Conservation (phyloP, 2,113 vertebrate genomes). For the Oreochromis niloticus region DNA sequence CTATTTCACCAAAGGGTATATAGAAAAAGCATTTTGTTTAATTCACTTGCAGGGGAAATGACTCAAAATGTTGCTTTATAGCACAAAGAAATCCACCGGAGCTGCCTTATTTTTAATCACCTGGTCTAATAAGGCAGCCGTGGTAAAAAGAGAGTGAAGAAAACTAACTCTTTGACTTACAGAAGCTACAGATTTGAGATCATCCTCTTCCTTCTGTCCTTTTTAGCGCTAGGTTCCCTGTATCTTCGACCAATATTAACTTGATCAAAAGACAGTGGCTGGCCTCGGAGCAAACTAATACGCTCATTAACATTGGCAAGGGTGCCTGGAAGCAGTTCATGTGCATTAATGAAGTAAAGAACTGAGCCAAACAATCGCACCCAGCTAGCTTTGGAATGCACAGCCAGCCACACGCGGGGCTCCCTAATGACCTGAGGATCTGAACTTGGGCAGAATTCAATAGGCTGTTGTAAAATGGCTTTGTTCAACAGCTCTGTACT, state of each 20-base stretch:
- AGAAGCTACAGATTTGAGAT: conserved; percentile 16
- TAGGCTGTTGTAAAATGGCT: conserved; percentile 47
- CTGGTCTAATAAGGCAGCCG: not conserved
- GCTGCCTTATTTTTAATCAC: conserved; percentile 29
- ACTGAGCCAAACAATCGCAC: conserved; percentile 54
- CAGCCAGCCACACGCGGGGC: conserved; percentile 38
- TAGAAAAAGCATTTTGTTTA: conserved; percentile 18
- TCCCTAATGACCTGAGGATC: conserved; percentile 63
- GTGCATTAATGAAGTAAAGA: conserved; percentile 70
- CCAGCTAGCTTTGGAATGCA: conserved; percentile 52
- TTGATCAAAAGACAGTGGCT: conserved; percentile 64
- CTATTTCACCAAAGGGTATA: conserved; percentile 24
- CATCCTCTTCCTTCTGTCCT: conserved; percentile 3
- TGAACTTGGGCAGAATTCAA: conserved; percentile 48
- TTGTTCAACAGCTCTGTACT: conserved; percentile 48
- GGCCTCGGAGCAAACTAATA: conserved; percentile 59
- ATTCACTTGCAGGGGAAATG: conserved; percentile 12
- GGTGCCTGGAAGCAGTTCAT: conserved; percentile 62
- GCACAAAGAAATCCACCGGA: not conserved
- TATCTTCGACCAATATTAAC: conserved; percentile 59
- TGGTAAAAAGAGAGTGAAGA: not conserved
- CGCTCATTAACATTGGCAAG: conserved; percentile 71
- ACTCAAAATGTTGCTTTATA: conserved; percentile 1
- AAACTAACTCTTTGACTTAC: conserved; percentile 19
- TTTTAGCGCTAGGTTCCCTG: conserved; percentile 6